phyloP scores from a whole-genome alignment of 1,140 invertebrate species.

The Delia radicum region DNA sequence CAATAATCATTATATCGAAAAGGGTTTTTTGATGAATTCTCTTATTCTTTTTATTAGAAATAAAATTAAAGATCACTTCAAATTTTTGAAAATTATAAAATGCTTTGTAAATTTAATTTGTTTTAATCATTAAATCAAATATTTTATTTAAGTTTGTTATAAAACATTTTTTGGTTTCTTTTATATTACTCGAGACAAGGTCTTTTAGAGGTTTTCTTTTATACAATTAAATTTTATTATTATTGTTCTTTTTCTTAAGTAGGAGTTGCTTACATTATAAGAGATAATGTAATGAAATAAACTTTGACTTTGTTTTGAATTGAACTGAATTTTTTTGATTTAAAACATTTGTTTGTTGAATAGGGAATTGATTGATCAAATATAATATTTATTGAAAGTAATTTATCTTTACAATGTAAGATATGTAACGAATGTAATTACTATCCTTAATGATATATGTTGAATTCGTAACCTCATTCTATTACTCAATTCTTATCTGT shows the following conservation, averaged over 20 bases:
- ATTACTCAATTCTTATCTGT: too few species aligned
- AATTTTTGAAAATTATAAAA: neutral
- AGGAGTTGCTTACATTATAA: neutral
- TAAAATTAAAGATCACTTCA: neutral
- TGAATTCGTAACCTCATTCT: too few species aligned
- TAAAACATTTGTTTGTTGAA: too few species aligned
- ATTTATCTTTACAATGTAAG: too few species aligned
- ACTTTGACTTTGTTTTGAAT: neutral
- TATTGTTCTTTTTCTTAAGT: neutral
- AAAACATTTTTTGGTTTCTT: neutral
- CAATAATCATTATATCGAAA: neutral
- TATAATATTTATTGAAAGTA: too few species aligned
- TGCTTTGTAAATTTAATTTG: neutral
- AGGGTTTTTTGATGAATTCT: neutral
- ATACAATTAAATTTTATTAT: neutral
- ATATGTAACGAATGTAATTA: too few species aligned
- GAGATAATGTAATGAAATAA: neutral
- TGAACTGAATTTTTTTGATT: too few species aligned
- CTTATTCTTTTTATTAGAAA: neutral
- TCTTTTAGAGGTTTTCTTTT: neutral
- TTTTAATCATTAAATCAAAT: neutral
- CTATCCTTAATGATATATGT: too few species aligned
- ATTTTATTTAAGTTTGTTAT: neutral
- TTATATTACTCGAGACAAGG: neutral
- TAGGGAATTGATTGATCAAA: too few species aligned